Evolutionary conservation across 2,797 vertebrate genomes (phyloP), one percentile per base, ranked within the genome.

Genomic region (Syngnathus rostellatus): DNA sequence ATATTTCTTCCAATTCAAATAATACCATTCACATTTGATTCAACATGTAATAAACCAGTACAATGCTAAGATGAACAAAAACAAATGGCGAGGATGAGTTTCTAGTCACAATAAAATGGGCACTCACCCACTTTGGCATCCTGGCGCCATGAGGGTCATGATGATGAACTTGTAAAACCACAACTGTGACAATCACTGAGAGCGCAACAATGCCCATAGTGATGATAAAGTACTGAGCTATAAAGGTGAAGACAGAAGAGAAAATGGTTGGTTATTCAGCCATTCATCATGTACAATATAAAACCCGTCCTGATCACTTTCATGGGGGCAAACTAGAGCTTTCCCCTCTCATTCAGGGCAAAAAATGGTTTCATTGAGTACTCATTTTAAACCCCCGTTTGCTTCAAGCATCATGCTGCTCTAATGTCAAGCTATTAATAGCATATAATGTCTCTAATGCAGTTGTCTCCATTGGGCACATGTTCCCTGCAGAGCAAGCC

Each of bases 91-190:
- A 12, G 55, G 55, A 57, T 37, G 55, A 37, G 25, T 57, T 38
- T 57, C 12, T 57, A 14, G 6, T 10, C 19, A 60, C 11, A 43
- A 23, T 14, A 5, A 62, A 43, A 62, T 62, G 60, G 0, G 70
- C 3, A 86, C 91, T 83, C 70, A 92, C 91, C 92, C 91, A 93
- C 71, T 88, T 90, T 1, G 92, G 90, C 90, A 92, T 91, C 72
- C 88, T 88, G 50, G 84, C 72, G 73, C 91, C 90, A 48, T 87
- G 77, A 0, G 91, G 90, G 70, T 92, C 90, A 25, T 91, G 91
- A 68, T 92, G 85, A 66, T 93, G 90, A 75, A 85, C 91, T 57
- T 90, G 90, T 64, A 92, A 73, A 51, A 92, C 91, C 59, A 92
- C 45, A 63, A 92, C 90, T 6, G 91, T 93, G 21, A 89, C 89